Percentiles rank a stretch among this genome's conserved stretches.
Evolutionary conservation across 1,140 invertebrate species (phyloP).

Genomic region (Chionoecetes opilio): DNA sequence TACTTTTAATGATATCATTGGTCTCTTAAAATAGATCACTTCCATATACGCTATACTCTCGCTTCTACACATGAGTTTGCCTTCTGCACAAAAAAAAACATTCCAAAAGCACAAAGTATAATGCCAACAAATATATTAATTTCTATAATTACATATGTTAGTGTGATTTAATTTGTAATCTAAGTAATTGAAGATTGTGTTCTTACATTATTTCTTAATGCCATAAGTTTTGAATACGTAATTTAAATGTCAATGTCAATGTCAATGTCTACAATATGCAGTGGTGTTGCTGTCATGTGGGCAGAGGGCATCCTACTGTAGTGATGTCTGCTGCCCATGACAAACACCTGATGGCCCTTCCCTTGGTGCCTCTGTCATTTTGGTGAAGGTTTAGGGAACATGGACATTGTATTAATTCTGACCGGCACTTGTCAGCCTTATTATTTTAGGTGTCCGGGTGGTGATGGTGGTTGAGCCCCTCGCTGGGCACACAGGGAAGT

Average conservation of each 20-base stretch:
- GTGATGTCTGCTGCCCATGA: neutral
- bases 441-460: neutral
- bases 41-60: neutral
- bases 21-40: too few relatives aligned
- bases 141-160: neutral
- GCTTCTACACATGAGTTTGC: neutral
- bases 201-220: too few relatives aligned
- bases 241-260: too few relatives aligned
- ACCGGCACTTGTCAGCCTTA: neutral
- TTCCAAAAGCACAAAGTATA: neutral
- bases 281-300: too few relatives aligned
- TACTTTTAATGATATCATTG: neutral
- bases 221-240: too few relatives aligned
- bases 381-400: neutral
- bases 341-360: neutral
- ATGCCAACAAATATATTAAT: neutral
- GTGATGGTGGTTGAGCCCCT: neutral
- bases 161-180: slow-evolving; percentile 7
- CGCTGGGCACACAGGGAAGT: neutral
- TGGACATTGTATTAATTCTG: neutral
- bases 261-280: too few relatives aligned
- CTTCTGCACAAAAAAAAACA: neutral
- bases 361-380: neutral
- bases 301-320: neutral
- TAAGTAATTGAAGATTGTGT: neutral